Base-by-base conservation (phyloP, 2,888 invertebrate genomes). In the Rhodophaea formosa region DNA sequence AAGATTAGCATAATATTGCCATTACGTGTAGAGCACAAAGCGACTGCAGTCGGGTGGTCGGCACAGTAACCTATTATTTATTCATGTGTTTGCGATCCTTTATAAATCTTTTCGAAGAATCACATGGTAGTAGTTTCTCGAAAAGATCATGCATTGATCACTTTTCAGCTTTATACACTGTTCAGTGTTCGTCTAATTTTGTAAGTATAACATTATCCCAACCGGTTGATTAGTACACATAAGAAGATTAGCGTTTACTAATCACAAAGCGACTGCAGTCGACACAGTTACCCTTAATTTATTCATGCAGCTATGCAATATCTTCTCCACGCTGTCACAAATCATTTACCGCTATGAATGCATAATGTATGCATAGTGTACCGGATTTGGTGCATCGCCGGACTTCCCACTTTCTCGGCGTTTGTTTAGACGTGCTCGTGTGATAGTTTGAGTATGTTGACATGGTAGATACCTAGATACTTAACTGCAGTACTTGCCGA, bases 331-430 rank as follows among this genome's bases (percentile, higher is more conserved):
- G 32, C 30, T 54, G 53, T 54, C 53, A 54, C 53, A 54, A 54
- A 54, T 54, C 53, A 44, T 54, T 44, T 54, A 54, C 53, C 53
- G 53, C 44, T 54, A 54, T 54, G 53, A 54, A 54, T 54, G 53
- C 53, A 54, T 54, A 54, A 54, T 54, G 53, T 54, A 54, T 44
- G 53, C 44, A 54, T 30, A 44, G 53, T 32, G 53, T 49, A 32
- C 45, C 53, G 53, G 53, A 54, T 54, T 54, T 44, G 53, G 53
- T 54, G 53, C 53, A 54, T 32, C 16, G 16, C 53, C 53, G 53
- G 53, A 54, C 53, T 44, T 54, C 53, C 53, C 53, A 16, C 30
- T 32, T 49, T 49, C 32, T 32, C 15, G 15, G 8, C 32, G 49
- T 32, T 46, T 46, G 46, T 29, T 32, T 30, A 7, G 46, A 46